Base-by-base conservation (phyloP, 2,888 invertebrate species). In the Strigamia transsilvanica region DNA sequence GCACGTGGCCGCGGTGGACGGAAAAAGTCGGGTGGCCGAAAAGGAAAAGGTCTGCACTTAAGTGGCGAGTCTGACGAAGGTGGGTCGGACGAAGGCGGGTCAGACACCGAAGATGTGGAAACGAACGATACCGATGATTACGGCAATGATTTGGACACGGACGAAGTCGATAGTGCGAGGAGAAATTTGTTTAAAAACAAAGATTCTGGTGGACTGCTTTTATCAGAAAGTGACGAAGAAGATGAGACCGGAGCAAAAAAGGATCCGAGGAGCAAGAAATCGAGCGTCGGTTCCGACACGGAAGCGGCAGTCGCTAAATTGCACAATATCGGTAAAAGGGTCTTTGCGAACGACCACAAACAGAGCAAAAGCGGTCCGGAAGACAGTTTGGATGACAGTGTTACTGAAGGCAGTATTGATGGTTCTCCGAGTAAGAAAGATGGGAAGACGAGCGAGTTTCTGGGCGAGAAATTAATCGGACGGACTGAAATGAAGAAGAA, bases 401-500 rank as follows among this genome's bases (percentile, higher is more conserved):
- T 73, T 32, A 73, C 73, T 2, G 73, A 73, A 73, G 73, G 73
- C 27, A 73, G 73, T n/a, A 32, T 73, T 13, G 73, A 73, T n/a
- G 32, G 73, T 13, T 73, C 73, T 15, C 73, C 73, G 27, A 32
- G 1, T 27, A 73, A 73, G 10, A 73, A 73, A 27, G 73, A 73
- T 27, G 32, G 73, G 3, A 73, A 32, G n/a, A 32, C 27, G 66
- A 15, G 15, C 6, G 9, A 21, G 23, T 21, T 23, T 2, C 0
- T 15, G 23, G 7, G 73, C 23, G 32, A 32, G 7, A 73, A 73
- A 32, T 27, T 32, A 73, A 32, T 32, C 73, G 73, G n/a, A 10
- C 73, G 4, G 73, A 73, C 27, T 5, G 73, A 73, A 6, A 32
- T 27, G 73, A 73, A 27, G 15, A 73, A 27, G 73, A 73, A 73